Conservation (phyloP, 2,888 invertebrate species). For the Philhelius pedissequus region DNA sequence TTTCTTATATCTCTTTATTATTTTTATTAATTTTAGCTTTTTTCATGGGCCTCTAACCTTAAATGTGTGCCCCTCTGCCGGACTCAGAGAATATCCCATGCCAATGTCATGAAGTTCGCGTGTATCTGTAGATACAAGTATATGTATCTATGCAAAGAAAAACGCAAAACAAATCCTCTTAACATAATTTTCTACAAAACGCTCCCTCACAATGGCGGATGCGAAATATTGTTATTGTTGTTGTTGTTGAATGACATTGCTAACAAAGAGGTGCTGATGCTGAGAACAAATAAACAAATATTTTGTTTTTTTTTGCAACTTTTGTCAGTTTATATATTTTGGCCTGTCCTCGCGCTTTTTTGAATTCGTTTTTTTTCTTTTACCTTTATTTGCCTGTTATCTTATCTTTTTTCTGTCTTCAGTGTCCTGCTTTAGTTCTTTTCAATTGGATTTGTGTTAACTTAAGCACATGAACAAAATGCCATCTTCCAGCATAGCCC, state of each 20-base stretch:
- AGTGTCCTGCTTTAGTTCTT: slow-evolving; percentile 51
- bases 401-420: slow-evolving; percentile 18
- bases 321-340: slow-evolving; percentile 5
- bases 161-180: slow-evolving; percentile 61
- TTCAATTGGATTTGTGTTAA: slow-evolving; percentile 49
- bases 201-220: slow-evolving; percentile 46
- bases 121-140: not conserved
- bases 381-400: not conserved
- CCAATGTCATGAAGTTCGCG: not conserved
- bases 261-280: slow-evolving; percentile 63
- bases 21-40: slow-evolving; percentile 32
- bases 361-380: not conserved
- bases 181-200: slow-evolving; percentile 53
- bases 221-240: slow-evolving; percentile 44
- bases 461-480: slow-evolving; percentile 29
- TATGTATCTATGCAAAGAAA: too few species aligned
- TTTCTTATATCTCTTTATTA: not conserved
- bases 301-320: not conserved
- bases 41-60: slow-evolving; percentile 34
- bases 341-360: not conserved
- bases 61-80: not conserved
- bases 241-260: slow-evolving; percentile 45
- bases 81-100: not conserved
- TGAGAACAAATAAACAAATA: slow-evolving; percentile 50
- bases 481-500: not conserved